These are phyloP conservation scores for Hestina assimilis DNA, from an alignment of 1,140 invertebrate genomes.

Conservation along the genomic window DNA sequence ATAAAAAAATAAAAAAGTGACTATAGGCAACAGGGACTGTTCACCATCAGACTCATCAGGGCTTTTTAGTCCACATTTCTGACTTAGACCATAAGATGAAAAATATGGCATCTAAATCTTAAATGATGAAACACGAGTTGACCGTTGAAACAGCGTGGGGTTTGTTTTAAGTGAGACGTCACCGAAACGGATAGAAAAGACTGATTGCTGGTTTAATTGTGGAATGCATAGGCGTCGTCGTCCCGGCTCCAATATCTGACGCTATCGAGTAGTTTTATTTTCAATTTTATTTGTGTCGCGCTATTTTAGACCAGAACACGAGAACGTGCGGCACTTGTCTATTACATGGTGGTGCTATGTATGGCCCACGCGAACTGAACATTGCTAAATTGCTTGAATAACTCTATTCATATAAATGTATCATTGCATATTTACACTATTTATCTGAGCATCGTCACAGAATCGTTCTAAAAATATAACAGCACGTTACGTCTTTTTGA, in stretches of 20 bases:
- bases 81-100: too few relatives aligned
- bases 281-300: slow-evolving; percentile 76
- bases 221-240: slow-evolving; percentile 48
- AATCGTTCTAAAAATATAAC: background rate
- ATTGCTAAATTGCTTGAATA: too few relatives aligned
- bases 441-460: too few relatives aligned
- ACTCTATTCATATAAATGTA: background rate
- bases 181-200: slow-evolving; percentile 32
- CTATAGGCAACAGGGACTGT: too few relatives aligned
- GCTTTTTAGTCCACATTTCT: too few relatives aligned
- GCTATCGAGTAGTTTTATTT: slow-evolving; percentile 73
- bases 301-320: slow-evolving; percentile 69
- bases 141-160: background rate
- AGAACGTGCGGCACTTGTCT: slow-evolving; percentile 59
- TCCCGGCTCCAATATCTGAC: slow-evolving; percentile 58
- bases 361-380: slow-evolving; percentile 48
- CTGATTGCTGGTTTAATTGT: slow-evolving; percentile 53
- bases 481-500: too few relatives aligned
- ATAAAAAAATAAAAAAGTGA: too few relatives aligned
- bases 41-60: too few relatives aligned
- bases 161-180: slow-evolving; percentile 3
- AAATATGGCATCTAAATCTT: background rate
- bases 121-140: background rate
- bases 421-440: background rate
- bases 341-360: slow-evolving; percentile 52